These are phyloP conservation scores for Drosophila melanica DNA, from an alignment of 1,140 invertebrate species.

Conservation along the genomic window DNA sequence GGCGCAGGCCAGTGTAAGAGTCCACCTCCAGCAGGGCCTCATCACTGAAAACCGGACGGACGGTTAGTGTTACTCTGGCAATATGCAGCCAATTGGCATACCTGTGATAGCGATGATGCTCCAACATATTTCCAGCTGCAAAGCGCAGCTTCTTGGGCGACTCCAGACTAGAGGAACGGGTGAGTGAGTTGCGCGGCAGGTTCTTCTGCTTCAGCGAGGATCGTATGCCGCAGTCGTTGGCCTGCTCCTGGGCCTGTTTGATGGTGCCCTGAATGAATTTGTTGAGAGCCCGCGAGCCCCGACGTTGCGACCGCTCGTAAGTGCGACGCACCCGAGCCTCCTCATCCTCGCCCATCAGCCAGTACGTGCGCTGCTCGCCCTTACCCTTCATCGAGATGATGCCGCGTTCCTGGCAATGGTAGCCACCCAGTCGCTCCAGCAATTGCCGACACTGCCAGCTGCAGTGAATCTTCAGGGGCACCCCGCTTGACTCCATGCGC, in stretches of 20 bases:
- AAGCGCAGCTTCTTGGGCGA: slow-evolving; percentile 92
- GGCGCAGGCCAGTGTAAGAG: slow-evolving; percentile 78
- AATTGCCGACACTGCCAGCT: slow-evolving; percentile 90
- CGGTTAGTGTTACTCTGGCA: background rate
- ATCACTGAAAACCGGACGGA: slow-evolving; percentile 82
- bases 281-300: slow-evolving; percentile 79
- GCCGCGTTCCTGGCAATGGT: slow-evolving; percentile 89
- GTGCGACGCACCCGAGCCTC: slow-evolving; percentile 85
- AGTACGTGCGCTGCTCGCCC: slow-evolving; percentile 93
- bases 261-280: slow-evolving; percentile 80
- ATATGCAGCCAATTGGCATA: slow-evolving; percentile 36
- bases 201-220: slow-evolving; percentile 87
- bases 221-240: slow-evolving; percentile 84
- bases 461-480: slow-evolving; percentile 94
- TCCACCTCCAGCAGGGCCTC: slow-evolving; percentile 86
- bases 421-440: slow-evolving; percentile 91
- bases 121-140: slow-evolving; percentile 88
- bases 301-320: slow-evolving; percentile 85
- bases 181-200: slow-evolving; percentile 71
- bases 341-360: slow-evolving; percentile 91
- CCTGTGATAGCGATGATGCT: slow-evolving; percentile 86
- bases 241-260: slow-evolving; percentile 58
- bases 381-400: slow-evolving; percentile 94
- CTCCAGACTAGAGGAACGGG: slow-evolving; percentile 90
- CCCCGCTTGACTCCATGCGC: slow-evolving; percentile 96